Conservation (phyloP, 2,113 vertebrate genomes). For the Carlito syrichta region DNA sequence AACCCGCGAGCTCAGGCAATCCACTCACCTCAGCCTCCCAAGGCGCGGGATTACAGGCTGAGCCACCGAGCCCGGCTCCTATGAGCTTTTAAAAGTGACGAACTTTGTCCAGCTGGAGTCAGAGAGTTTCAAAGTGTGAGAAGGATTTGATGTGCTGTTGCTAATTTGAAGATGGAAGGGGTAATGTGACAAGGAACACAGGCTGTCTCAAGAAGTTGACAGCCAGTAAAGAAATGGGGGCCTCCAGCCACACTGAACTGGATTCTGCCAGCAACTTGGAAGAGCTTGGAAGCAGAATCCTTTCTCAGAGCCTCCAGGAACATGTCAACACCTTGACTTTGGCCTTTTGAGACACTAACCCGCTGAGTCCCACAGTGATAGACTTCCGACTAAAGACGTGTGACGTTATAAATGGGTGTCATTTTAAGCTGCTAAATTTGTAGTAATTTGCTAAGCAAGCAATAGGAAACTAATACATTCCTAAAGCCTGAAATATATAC, state of each 20-base stretch:
- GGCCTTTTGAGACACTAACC: not conserved
- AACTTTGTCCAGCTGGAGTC: not conserved
- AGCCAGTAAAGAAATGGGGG: not conserved
- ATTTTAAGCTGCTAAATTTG: constrained; percentile 1
- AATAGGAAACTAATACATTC: not conserved
- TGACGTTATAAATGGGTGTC: not conserved
- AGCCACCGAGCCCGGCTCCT: too few relatives aligned
- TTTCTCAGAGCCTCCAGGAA: not conserved
- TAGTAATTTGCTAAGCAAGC: not conserved
- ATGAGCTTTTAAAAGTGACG: not conserved
- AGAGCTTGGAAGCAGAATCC: not conserved
- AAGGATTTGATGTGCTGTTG: not conserved
- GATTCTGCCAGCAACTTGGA: not conserved
- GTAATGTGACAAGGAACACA: not conserved
- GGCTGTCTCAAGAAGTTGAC: not conserved
- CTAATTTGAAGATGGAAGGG: constrained; percentile 1
- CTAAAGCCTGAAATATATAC: constrained; percentile 10
- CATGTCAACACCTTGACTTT: not conserved
- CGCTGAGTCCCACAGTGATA: not conserved
- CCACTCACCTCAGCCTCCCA: too few relatives aligned
- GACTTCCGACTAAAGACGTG: not conserved
- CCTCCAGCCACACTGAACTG: not conserved
- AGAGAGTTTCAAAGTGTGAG: not conserved
- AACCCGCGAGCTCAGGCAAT: too few relatives aligned
- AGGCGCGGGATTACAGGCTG: too few relatives aligned